Evolutionary conservation across 2,113 vertebrate species (phyloP), one percentile per base, ranked within the genome.

Genomic region (Xiphophorus hellerii): DNA sequence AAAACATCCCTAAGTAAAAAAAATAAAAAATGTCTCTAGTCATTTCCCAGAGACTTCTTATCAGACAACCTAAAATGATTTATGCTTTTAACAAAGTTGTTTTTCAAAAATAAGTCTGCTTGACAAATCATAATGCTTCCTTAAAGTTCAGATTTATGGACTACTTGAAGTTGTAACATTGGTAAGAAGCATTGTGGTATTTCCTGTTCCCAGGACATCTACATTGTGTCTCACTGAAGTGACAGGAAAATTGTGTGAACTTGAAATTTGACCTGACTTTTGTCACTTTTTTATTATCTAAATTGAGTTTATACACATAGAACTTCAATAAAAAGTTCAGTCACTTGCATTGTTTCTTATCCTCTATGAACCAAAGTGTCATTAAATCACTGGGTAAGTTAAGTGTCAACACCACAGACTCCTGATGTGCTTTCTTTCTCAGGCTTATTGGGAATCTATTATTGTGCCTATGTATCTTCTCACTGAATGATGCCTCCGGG

Each of bases 161-260:
- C 27, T 73, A 35, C 68, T 48, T 78, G 7, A 33, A 77, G 81
- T 48, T 77, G 73, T 25, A 14, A 44, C 76, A 33, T 76, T 85
- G 70, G 77, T 71, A 65, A 82, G 64, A 83, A 84, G 15, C 81
- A 44, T 74, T 69, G 73, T 71, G 75, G 69, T 71, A 73, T 69
- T 87, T 88, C 80, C 84, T 81, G 84, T 92, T 93, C 87, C 87
- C 89, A 90, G 85, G 80, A 84, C 63, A 77, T 66, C 63, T 58
- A 73, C 48, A 82, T 17, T 31, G 33, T 85, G 62, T 84, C 76
- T 81, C 62, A 85, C 76, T 44, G 73, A 11, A 54, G 79, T 78
- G 71, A 82, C 82, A 80, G 87, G 82, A 89, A 88, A 76, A 86
- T 62, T 65, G 58, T 81, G 78, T 89, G 80, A 84, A 86, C 83